Base-by-base conservation (phyloP, 1,140 invertebrate genomes). In the Aradophagus sp. region DNA sequence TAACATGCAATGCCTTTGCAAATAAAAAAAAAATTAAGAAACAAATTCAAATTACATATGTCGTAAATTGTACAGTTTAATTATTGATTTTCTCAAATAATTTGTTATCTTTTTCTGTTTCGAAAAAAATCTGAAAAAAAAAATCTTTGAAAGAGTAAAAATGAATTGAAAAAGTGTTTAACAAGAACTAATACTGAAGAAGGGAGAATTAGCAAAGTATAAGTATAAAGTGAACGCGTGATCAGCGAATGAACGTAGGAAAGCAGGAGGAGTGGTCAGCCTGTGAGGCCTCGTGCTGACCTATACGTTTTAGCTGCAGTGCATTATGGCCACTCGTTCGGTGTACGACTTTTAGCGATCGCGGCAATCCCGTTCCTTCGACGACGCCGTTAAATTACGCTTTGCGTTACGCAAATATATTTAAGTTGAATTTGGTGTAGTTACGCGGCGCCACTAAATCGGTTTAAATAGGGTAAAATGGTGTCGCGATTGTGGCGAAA, bases 261-360 rank as follows among this genome's bases (percentile, higher is more conserved):
- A 74, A 50, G 48, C 68, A 76, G 78, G 78, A 76, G 82, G 82
- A 83, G 81, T 84, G 81, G 82, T 84, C 80, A 82, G 71, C 72
- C 71, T 50, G 44, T 67, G 66, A 82, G 75, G 77, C 76, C 76
- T 82, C 77, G 75, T 79, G 81, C 79, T 82, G 83, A 84, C 82
- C 83, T 84, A 84, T 84, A 83, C 82, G 79, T 81, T 81, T 81
- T 77, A 77, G 79, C 71, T 73, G 76, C 81, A 83, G 83, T 84
- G 77, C 79, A 84, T 84, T 83, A 84, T 84, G 78, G 80, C 80
- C 74, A 77, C 79, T 83, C 77, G 72, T 66, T 70, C 59, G 47
- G 70, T 74, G 47, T 72, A 50, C 66, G 70, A 55, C 69, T 65
- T 67, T 61, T 66, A 72, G 61, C 55, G 53, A 62, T 70, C 67